Evolutionary conservation across 2,888 invertebrate genomes (phyloP), one percentile per base, ranked within the genome.

Genomic region (Anarsia innoxiella): DNA sequence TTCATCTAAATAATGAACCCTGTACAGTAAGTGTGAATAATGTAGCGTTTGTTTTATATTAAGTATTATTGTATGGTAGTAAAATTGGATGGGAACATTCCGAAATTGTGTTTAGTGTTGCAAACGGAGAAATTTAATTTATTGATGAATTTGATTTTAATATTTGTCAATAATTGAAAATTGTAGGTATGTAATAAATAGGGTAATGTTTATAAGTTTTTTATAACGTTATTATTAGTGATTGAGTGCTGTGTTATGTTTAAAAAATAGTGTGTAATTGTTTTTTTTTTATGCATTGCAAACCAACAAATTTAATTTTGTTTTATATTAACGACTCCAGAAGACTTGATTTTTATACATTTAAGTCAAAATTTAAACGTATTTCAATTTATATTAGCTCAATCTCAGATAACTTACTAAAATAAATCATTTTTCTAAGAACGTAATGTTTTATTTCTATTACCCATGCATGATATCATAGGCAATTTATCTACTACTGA

Each of bases 211-310:
- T 43, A 36, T 36, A 38, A 40, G 39, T 37, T 45, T 48, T 45
- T 45, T 47, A 47, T 48, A 46, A 42, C 39, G 40, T 45, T 53
- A 45, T 41, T 45, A 53, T 59, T 60, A 36, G 68, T 74, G 68
- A 71, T 71, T 60, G 64, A 66, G 63, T 64, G 67, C 73, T 73
- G 75, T 73, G 73, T 71, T 73, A 68, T 52, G 53, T 58, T 62
- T n/a, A n/a, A 58, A 54, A 44, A 52, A 55, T 55, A 59, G 53
- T 55, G 51, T 57, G 50, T 56, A 36, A 55, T 56, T 53, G 51
- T 58, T 56, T 44, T n/a, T n/a, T n/a, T n/a, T n/a, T 59, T 59
- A 53, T 52, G 37, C 50, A 49, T 44, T 41, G 16, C 19, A 12
- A 29, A 8, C 19, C 19, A 19, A 19, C 19, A 19, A n/a, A 19